A percentile compares a stretch with the other conserved stretches of the same genome.
phyloP scores from a whole-genome alignment of 2,113 vertebrate genomes.

The Chloropsis cyanopogon region DNA sequence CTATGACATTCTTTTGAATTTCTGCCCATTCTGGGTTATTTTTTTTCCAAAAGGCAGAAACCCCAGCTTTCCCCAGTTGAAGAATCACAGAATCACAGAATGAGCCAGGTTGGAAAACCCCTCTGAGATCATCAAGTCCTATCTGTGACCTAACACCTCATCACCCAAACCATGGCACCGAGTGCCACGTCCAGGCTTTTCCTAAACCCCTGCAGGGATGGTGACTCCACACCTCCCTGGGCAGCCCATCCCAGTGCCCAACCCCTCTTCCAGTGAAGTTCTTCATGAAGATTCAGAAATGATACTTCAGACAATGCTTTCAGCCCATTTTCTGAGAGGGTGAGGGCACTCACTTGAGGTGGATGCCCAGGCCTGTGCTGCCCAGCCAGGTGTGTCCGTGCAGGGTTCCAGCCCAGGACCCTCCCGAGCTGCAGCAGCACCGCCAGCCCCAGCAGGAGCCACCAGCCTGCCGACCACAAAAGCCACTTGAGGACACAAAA shows the following conservation, averaged over 20 bases:
- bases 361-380: background rate
- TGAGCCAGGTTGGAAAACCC: background rate
- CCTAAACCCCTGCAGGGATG: rapidly evolving
- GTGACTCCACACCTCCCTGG: background rate
- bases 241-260: background rate
- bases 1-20: background rate
- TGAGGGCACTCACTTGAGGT: background rate
- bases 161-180: background rate
- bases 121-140: background rate
- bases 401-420: background rate
- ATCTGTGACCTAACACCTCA: background rate
- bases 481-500: conserved; percentile 1
- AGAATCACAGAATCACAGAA: background rate
- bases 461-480: background rate
- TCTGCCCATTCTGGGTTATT: background rate
- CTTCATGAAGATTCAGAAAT: background rate
- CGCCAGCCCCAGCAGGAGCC: background rate
- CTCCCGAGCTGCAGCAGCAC: background rate
- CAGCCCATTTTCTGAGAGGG: background rate
- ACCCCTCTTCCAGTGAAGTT: too few species aligned
- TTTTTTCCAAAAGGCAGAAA: background rate
- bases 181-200: background rate
- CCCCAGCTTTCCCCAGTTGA: background rate
- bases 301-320: background rate
- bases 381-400: background rate